Percentiles rank a stretch among this genome's conserved stretches.
Evolutionary conservation across 2,888 invertebrate species (phyloP).

Genomic region (Drosophila kanekoi): DNA sequence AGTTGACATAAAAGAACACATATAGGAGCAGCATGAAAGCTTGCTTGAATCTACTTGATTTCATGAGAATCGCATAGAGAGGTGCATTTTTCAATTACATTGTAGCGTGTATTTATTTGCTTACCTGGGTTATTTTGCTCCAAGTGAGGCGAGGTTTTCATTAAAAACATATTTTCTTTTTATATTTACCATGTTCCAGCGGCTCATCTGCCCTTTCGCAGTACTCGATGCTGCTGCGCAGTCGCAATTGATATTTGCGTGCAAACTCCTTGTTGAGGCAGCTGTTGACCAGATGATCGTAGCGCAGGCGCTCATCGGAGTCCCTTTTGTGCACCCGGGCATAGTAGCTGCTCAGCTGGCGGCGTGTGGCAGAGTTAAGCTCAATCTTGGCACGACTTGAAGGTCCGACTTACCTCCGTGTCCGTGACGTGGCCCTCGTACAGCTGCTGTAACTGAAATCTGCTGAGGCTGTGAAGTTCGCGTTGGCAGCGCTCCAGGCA

Average conservation of each 20-base stretch:
- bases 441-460: slow-evolving; percentile 48
- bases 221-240: slow-evolving; percentile 79
- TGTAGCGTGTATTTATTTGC: too few species aligned
- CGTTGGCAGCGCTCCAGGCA: slow-evolving; percentile 76
- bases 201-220: slow-evolving; percentile 64
- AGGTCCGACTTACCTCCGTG: slow-evolving; percentile 47
- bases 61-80: too few species aligned
- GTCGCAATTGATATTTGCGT: slow-evolving; percentile 56
- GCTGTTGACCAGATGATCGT: slow-evolving; percentile 70
- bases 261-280: slow-evolving; percentile 72
- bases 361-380: neutral
- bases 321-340: slow-evolving; percentile 65
- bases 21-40: too few species aligned
- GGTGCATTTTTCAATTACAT: too few species aligned
- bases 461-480: slow-evolving; percentile 33
- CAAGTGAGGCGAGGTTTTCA: too few species aligned
- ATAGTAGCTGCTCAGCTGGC: slow-evolving; percentile 69
- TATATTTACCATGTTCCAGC: slow-evolving; percentile 54
- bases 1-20: too few species aligned
- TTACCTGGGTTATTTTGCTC: too few species aligned
- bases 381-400: neutral
- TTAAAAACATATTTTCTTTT: too few species aligned
- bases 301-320: slow-evolving; percentile 61
- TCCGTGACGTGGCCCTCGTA: slow-evolving; percentile 46
- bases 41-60: too few species aligned